Evolutionary conservation across 2,888 invertebrate species (phyloP), one percentile per base, ranked within the genome.

Genomic region (Athalia circularis): DNA sequence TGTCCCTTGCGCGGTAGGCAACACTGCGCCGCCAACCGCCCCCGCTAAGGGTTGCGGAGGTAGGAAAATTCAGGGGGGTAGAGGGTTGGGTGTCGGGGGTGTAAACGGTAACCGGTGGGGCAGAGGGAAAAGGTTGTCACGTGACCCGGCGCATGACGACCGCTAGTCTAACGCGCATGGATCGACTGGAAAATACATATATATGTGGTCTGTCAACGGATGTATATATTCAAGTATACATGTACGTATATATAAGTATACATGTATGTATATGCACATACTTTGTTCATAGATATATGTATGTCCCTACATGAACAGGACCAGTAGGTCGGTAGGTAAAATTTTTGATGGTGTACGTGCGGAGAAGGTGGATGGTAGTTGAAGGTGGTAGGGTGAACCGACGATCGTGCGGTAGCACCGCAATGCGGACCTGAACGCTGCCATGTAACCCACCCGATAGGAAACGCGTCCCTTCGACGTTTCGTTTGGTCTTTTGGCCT

Each of bases 381-480:
- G 59, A 74, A 74, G 74, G 75, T 75, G 75, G 75, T 81, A 81
- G 83, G 84, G 82, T 81, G 84, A 84, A 83, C 85, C 84, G 84
- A 86, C 84, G 83, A 84, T 85, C 81, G 86, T 82, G 83, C 86
- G 88, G 88, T 87, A 88, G 87, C 88, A 87, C 89, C 89, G 89
- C 89, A 90, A 89, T 90, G 89, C 89, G 87, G 89, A 89, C 89
- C 87, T 86, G 84, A 85, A 86, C 85, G 87, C 86, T 88, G 87
- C 87, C 88, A 87, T 85, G 87, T 84, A 83, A 85, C 86, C 62
- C 50, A 62, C 5, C 70, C 4, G 75, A 15, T 62, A 9, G 7
- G 29, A 29, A 29, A 29, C 29, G 45, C 48, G 48, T n/a, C 15
- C 13, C 75, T 13, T 9, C 5, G 45, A 29, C 8, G 50, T 45